phyloP scores from a whole-genome alignment of 2,797 vertebrate species.

The Gymnocypris eckloni region DNA sequence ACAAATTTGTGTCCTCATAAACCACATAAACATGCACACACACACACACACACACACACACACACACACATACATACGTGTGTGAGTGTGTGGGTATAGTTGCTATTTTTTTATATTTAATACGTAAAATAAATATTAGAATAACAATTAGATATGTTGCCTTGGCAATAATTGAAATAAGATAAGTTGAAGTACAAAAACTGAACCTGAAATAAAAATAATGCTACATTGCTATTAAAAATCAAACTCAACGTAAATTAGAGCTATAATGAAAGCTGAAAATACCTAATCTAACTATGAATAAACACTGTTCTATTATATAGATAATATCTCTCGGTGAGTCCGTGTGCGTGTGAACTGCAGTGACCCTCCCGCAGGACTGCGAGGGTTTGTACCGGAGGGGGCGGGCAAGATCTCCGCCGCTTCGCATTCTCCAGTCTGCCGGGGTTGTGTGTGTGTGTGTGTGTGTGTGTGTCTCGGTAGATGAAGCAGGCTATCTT shows the following conservation, averaged over 20 bases:
- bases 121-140: background rate
- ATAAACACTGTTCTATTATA: background rate
- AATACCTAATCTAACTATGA: background rate
- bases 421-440: background rate
- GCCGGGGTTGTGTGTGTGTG: background rate
- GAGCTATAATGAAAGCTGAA: background rate
- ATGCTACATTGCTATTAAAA: background rate
- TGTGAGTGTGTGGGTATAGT: too few relatives aligned
- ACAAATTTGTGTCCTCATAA: too few relatives aligned
- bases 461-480: background rate
- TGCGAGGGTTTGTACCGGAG: background rate
- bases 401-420: constrained; percentile 28
- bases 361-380: constrained; percentile 16
- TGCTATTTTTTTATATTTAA: too few relatives aligned
- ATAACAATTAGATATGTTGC: background rate
- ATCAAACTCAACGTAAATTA: background rate
- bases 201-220: background rate
- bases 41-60: too few relatives aligned
- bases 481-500: background rate
- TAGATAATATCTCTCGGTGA: background rate
- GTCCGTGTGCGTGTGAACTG: background rate
- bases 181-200: too few relatives aligned
- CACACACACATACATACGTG: too few relatives aligned
- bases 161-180: too few relatives aligned
- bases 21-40: too few relatives aligned